Percentiles rank a stretch among this genome's conserved stretches.
Evolutionary conservation across 2,888 invertebrate genomes (phyloP).

Genomic region (Nymphalis polychloros): DNA sequence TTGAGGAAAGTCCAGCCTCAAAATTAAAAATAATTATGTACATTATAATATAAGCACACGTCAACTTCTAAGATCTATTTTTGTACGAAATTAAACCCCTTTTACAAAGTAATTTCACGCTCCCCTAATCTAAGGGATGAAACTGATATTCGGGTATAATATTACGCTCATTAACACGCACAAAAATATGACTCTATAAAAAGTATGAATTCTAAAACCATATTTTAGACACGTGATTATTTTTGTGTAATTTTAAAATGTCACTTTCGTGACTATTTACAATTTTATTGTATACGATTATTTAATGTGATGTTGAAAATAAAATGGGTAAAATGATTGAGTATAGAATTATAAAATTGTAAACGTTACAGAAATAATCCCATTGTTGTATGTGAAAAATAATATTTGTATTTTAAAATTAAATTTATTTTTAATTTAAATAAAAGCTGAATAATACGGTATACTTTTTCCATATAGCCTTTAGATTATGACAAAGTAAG

Average conservation of each 20-base stretch:
- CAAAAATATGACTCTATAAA: slow-evolving; percentile 3
- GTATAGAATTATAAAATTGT: too few species aligned
- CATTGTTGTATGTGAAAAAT: too few species aligned
- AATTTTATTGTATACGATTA: too few species aligned
- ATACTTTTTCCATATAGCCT: too few species aligned
- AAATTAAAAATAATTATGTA: slow-evolving; percentile 7
- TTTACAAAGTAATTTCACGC: slow-evolving; percentile 33
- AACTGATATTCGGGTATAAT: slow-evolving; percentile 12
- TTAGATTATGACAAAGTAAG: too few species aligned
- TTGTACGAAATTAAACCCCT: slow-evolving; percentile 28
- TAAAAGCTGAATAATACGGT: too few species aligned
- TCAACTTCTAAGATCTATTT: slow-evolving; percentile 26
- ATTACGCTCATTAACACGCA: slow-evolving; percentile 11
- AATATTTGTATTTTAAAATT: too few species aligned
- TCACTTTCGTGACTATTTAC: neutral
- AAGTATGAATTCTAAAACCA: neutral
- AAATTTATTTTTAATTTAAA: too few species aligned
- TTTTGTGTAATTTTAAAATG: neutral
- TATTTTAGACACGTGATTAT: neutral
- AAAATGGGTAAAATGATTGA: too few species aligned
- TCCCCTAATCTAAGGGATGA: slow-evolving; percentile 26
- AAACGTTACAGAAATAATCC: too few species aligned
- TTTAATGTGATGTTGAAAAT: too few species aligned
- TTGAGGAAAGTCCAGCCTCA: slow-evolving; percentile 7
- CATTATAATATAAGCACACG: slow-evolving; percentile 5